phyloP scores from a whole-genome alignment of 2,888 invertebrate genomes.

The Lacanobia wlatinum region DNA sequence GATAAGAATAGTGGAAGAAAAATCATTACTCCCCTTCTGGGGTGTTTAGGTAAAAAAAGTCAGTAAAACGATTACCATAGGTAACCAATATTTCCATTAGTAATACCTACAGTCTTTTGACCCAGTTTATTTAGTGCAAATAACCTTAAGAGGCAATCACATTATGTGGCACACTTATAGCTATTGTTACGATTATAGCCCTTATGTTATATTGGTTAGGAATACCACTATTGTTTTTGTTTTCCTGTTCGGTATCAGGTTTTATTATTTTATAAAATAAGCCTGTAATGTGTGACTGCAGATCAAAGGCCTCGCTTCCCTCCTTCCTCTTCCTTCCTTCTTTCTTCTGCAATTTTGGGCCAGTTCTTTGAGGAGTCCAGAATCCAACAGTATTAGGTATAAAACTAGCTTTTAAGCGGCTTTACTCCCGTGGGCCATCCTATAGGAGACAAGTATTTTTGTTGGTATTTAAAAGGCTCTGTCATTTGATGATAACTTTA shows the following conservation, averaged over 20 bases:
- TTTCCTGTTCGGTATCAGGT: neutral
- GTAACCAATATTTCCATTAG: conserved; percentile 9
- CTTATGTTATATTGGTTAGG: neutral
- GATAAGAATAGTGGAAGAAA: neutral
- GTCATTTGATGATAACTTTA: too few relatives aligned
- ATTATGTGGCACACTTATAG: conserved; percentile 3
- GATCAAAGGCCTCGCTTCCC: too few relatives aligned
- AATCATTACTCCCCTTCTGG: neutral
- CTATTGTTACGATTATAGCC: conserved; percentile 13
- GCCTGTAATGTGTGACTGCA: too few relatives aligned
- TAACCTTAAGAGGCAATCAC: conserved; percentile 29
- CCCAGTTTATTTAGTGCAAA: conserved; percentile 43
- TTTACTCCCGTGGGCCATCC: neutral
- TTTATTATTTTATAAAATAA: neutral
- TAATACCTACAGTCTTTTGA: conserved; percentile 19
- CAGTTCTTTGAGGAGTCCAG: too few relatives aligned
- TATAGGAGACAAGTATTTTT: too few relatives aligned
- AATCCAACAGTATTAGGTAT: too few relatives aligned
- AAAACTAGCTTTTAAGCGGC: neutral
- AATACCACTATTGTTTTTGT: neutral
- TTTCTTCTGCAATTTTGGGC: too few relatives aligned
- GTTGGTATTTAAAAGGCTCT: too few relatives aligned
- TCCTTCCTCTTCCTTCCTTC: too few relatives aligned
- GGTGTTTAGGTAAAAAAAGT: neutral
- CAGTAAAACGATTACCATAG: conserved; percentile 1